Evolutionary conservation across 2,113 vertebrate species (phyloP).

Genomic region (Peromyscus maniculatus): DNA sequence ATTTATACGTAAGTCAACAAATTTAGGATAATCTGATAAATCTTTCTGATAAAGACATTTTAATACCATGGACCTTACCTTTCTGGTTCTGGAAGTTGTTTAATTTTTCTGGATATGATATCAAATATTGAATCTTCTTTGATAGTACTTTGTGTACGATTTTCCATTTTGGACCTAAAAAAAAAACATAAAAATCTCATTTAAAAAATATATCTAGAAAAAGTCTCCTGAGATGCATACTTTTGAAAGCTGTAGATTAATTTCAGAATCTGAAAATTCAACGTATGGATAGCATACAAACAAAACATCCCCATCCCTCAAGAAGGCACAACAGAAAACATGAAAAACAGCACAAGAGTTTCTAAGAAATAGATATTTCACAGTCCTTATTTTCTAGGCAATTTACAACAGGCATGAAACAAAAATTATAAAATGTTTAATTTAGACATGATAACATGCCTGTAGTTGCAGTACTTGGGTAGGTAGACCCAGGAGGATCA

Average conservation of each 20-base stretch:
- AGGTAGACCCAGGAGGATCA: not conserved
- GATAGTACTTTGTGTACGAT: conserved; percentile 44
- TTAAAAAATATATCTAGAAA: not conserved
- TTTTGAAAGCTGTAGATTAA: conserved; percentile 23
- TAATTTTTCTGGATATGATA: conserved; percentile 75
- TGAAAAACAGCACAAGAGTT: not conserved
- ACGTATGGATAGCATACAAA: not conserved
- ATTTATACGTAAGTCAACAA: conserved; percentile 36
- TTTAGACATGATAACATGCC: not conserved
- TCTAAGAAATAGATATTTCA: conserved; percentile 18
- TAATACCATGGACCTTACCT: conserved; percentile 83
- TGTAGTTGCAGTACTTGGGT: not conserved
- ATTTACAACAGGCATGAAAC: not conserved
- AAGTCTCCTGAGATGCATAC: not conserved
- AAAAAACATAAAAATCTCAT: not conserved
- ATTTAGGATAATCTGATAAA: conserved; percentile 49
- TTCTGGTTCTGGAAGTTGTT: conserved; percentile 86
- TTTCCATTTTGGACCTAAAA: conserved; percentile 84
- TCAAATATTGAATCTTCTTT: conserved; percentile 40
- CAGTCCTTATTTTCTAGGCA: conserved; percentile 27
- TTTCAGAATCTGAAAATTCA: conserved; percentile 45
- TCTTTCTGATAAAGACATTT: not conserved
- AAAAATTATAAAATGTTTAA: not conserved
- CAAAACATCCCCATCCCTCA: not conserved
- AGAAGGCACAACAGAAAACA: not conserved